Percentiles rank a stretch among this genome's conserved stretches.
phyloP scores from a whole-genome alignment of 64 coral and sea anemone species.

The Pocillopora verrucosa region DNA sequence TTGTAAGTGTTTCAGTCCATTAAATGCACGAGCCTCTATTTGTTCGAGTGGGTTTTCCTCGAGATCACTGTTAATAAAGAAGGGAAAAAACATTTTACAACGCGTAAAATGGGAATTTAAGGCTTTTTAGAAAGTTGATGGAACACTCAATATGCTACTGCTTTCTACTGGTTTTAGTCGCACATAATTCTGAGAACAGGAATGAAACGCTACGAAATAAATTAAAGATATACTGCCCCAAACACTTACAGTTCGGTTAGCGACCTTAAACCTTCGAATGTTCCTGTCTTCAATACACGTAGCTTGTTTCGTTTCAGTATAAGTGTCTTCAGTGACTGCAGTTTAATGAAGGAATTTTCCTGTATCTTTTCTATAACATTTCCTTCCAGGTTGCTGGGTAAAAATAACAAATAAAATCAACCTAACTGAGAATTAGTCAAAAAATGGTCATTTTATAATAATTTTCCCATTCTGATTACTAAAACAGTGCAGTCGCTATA shows the following conservation, averaged over 20 bases:
- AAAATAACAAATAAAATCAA: background rate
- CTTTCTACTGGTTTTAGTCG: no score
- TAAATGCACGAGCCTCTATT: slow-evolving; percentile 21
- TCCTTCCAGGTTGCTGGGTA: slow-evolving; percentile 55
- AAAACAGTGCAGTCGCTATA: no score
- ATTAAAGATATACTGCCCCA: background rate
- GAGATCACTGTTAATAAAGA: slow-evolving; percentile 7
- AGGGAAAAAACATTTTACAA: background rate
- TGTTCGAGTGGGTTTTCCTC: slow-evolving; percentile 7
- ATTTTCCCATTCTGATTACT: no score
- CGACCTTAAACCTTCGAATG: slow-evolving; percentile 43
- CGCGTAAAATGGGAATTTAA: background rate
- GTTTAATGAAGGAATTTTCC: slow-evolving; percentile 55
- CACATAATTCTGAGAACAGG: no score
- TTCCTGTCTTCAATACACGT: slow-evolving; percentile 29
- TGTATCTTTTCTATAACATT: slow-evolving; percentile 62
- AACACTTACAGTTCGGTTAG: slow-evolving; percentile 64
- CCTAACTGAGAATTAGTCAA: no score
- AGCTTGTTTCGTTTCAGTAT: slow-evolving; percentile 51
- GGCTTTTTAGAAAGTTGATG: background rate
- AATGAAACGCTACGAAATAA: background rate
- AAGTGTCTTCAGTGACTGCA: slow-evolving; percentile 38
- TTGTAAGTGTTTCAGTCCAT: slow-evolving; percentile 8
- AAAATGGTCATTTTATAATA: no score
- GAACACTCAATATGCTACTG: background rate